Conservation (phyloP, 2,113 vertebrate genomes). For the Neogale vison region DNA sequence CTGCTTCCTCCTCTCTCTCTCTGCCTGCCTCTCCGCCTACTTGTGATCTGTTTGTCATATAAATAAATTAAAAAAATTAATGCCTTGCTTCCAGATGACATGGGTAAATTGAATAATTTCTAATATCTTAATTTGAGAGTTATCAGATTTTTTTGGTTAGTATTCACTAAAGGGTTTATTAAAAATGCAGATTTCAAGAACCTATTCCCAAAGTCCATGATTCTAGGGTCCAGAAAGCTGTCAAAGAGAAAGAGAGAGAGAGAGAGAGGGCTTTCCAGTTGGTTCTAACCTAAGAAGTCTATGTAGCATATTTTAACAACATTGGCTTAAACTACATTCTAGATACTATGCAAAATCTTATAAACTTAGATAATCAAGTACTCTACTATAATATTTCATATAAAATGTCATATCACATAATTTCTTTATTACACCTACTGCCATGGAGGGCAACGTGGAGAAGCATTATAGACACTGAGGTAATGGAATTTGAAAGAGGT, state of each 20-base stretch:
- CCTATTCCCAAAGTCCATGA: not conserved
- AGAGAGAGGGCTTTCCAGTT: not conserved
- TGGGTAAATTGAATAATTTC: not conserved
- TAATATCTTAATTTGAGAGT: not conserved
- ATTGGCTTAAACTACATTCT: not conserved
- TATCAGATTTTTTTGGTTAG: not conserved
- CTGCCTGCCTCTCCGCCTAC: too few relatives aligned
- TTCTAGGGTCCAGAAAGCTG: not conserved
- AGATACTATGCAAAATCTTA: not conserved
- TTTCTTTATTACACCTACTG: not conserved
- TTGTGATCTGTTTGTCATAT: too few relatives aligned
- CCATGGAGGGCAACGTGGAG: not conserved
- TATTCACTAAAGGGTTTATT: not conserved
- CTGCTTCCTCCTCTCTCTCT: too few relatives aligned
- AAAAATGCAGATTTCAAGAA: not conserved
- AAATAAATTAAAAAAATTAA: not conserved
- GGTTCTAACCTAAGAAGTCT: not conserved
- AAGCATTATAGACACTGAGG: not conserved
- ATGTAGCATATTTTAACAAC: not conserved
- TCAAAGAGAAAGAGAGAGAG: not conserved
- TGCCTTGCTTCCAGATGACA: not conserved
- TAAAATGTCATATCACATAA: not conserved
- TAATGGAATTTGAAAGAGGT: not conserved
- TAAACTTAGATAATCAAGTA: not conserved
- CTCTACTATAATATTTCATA: not conserved